These are phyloP conservation scores for Hoplodrina blanda DNA, from an alignment of 2,888 invertebrate species.

Conservation along the genomic window DNA sequence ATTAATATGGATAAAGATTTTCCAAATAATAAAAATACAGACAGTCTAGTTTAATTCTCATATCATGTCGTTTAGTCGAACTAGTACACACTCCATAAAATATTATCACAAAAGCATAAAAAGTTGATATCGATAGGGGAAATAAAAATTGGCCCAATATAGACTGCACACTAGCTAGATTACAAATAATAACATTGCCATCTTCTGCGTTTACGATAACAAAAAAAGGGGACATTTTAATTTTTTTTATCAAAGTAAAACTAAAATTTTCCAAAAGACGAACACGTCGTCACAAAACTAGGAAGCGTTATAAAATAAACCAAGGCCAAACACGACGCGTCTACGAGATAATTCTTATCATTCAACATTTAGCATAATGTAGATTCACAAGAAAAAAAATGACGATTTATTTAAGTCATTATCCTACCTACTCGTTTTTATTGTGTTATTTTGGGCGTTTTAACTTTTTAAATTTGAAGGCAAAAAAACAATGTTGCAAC, in stretches of 20 bases:
- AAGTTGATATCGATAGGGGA: slow-evolving; percentile 8
- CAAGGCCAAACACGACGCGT: slow-evolving; percentile 74
- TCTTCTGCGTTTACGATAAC: slow-evolving; percentile 8
- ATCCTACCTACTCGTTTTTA: slow-evolving; percentile 22
- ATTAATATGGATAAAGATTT: not conserved
- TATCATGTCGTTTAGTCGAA: not conserved
- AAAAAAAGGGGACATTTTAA: slow-evolving; percentile 29
- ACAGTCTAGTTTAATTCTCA: slow-evolving; percentile 9
- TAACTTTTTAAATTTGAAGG: slow-evolving; percentile 43
- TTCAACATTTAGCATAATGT: slow-evolving; percentile 60
- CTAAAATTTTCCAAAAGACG: slow-evolving; percentile 49
- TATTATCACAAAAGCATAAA: slow-evolving; percentile 1
- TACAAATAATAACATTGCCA: slow-evolving; percentile 1
- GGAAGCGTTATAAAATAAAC: slow-evolving; percentile 72
- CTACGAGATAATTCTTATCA: slow-evolving; percentile 78
- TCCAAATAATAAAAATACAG: not conserved
- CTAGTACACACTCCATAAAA: slow-evolving; percentile 5
- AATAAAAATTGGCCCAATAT: slow-evolving; percentile 24
- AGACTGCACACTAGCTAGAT: slow-evolving; percentile 4
- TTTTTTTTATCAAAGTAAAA: slow-evolving; percentile 20
- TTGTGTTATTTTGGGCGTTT: slow-evolving; percentile 24
- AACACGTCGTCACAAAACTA: slow-evolving; percentile 63
- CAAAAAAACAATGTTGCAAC: slow-evolving; percentile 43
- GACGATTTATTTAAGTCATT: slow-evolving; percentile 42
- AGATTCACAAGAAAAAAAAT: slow-evolving; percentile 56